Conservation (phyloP, 1,140 invertebrate species). For the Zaprionus inermis region DNA sequence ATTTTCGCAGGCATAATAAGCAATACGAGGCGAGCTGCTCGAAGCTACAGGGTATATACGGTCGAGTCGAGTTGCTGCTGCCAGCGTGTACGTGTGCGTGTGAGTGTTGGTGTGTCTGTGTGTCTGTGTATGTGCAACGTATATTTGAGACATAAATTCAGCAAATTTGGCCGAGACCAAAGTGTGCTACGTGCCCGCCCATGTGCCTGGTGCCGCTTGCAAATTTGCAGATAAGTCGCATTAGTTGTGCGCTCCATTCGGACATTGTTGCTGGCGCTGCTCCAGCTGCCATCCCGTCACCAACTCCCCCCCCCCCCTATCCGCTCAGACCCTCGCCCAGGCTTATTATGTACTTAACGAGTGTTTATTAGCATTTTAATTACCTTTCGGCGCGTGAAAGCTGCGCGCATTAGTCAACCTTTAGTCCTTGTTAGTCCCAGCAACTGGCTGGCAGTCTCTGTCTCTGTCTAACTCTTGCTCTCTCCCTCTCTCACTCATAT, state of each 20-base stretch:
- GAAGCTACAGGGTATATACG: neutral
- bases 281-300: neutral
- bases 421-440: constrained; percentile 46
- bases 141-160: constrained; percentile 79
- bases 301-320: neutral
- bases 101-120: constrained; percentile 11
- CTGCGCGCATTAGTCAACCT: constrained; percentile 72
- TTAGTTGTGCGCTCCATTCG: constrained; percentile 66
- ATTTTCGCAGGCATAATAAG: constrained; percentile 75
- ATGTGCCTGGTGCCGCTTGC: constrained; percentile 53
- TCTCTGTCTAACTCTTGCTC: neutral
- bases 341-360: constrained; percentile 82
- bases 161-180: constrained; percentile 54
- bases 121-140: constrained; percentile 51
- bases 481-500: neutral
- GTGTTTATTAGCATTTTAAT: constrained; percentile 82
- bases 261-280: constrained; percentile 11
- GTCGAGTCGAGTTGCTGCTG: constrained; percentile 7
- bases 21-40: constrained; percentile 30
- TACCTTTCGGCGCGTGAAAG: constrained; percentile 80
- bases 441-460: neutral
- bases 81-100: neutral
- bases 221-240: constrained; percentile 81
- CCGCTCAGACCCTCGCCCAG: constrained; percentile 19
- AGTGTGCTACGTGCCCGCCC: constrained; percentile 53